Percentiles rank a stretch among this genome's conserved stretches.
phyloP scores from a whole-genome alignment of 2,888 invertebrate genomes.

The Drosophila testacea region DNA sequence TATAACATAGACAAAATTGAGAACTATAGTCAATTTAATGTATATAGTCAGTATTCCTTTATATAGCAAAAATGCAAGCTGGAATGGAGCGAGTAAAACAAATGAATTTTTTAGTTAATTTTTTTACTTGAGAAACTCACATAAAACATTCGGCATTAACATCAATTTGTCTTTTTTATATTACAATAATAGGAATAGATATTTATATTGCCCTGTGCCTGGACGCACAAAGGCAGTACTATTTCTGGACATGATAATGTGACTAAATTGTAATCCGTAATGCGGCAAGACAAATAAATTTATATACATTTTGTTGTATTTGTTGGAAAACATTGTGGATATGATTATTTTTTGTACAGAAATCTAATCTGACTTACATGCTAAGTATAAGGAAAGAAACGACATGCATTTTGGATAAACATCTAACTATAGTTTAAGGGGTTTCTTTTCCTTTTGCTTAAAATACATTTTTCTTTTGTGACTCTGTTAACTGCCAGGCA shows the following conservation, averaged over 20 bases:
- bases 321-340: slow-evolving; percentile 28
- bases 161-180: slow-evolving; percentile 21
- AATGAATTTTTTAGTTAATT: slow-evolving; percentile 7
- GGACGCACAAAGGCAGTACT: slow-evolving; percentile 2
- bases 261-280: slow-evolving; percentile 22
- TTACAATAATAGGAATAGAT: slow-evolving; percentile 36
- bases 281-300: slow-evolving; percentile 3
- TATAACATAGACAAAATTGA: too few species aligned
- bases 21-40: too few species aligned
- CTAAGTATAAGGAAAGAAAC: slow-evolving; percentile 5
- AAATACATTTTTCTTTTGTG: not conserved
- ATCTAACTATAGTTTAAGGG: slow-evolving; percentile 7
- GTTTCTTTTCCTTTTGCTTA: not conserved
- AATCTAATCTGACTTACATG: slow-evolving; percentile 2
- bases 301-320: slow-evolving; percentile 17
- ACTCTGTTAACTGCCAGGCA: slow-evolving; percentile 10
- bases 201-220: not conserved
- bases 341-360: slow-evolving; percentile 18
- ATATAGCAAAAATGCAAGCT: too few species aligned
- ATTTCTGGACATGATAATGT: slow-evolving; percentile 15
- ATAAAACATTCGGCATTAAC: slow-evolving; percentile 22
- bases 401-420: slow-evolving; percentile 6
- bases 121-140: slow-evolving; percentile 15
- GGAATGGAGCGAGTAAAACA: not conserved
- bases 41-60: too few species aligned